phyloP scores from a whole-genome alignment of 2,113 vertebrate species.

The Albula glossodonta region DNA sequence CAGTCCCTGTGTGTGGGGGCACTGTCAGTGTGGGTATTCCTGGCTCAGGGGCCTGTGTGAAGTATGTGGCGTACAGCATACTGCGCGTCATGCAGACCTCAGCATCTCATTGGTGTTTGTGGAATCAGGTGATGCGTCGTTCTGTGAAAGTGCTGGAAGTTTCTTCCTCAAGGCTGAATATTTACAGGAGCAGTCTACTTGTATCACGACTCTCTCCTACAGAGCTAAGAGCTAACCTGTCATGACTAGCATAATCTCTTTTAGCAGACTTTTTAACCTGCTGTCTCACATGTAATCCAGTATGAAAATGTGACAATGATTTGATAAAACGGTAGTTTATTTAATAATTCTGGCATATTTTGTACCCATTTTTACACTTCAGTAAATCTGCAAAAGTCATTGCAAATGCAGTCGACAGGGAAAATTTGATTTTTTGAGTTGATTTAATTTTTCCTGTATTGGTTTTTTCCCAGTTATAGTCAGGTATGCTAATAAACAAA shows the following conservation, averaged over 20 bases:
- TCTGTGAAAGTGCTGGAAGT: neutral
- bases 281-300: neutral
- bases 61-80: neutral
- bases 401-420: neutral
- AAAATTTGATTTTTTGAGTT: too few relatives aligned
- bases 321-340: neutral
- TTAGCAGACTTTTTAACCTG: neutral
- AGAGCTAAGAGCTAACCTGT: conserved; percentile 2
- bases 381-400: neutral
- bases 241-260: neutral
- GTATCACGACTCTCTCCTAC: neutral
- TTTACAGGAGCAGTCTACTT: neutral
- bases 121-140: conserved; percentile 1
- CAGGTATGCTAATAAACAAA: too few relatives aligned
- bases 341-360: neutral
- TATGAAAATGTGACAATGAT: neutral
- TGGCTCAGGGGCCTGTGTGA: neutral
- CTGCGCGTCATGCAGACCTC: conserved; percentile 10
- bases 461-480: too few relatives aligned
- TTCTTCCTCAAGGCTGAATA: neutral
- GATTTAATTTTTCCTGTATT: too few relatives aligned
- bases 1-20: neutral
- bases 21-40: neutral
- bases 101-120: neutral
- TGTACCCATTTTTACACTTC: neutral